phyloP scores from a whole-genome alignment of 2,113 vertebrate species.

The Hiodon alosoides region DNA sequence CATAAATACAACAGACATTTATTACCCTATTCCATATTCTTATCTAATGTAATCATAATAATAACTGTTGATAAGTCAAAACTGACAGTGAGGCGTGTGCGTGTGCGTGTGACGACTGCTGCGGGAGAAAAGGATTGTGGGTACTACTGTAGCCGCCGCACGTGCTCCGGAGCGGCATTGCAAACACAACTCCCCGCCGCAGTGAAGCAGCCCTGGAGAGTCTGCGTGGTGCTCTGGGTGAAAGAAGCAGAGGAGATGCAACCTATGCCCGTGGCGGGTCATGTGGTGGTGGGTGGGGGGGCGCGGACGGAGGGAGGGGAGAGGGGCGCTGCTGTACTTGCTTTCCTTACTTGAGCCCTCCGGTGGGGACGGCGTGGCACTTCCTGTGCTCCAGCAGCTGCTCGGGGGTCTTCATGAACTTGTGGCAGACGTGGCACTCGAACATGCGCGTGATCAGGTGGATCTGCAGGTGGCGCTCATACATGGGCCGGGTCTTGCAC shows the following conservation, averaged over 20 bases:
- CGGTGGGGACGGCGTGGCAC: constrained; percentile 96
- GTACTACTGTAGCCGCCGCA: background rate
- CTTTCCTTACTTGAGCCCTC: constrained; percentile 99
- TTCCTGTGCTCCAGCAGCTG: constrained; percentile 99
- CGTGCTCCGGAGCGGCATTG: background rate
- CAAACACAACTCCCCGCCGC: background rate
- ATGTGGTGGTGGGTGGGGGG: constrained; percentile 24
- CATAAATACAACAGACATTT: no score
- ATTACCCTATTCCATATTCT: no score
- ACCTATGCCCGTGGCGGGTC: background rate
- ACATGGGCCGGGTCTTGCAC: constrained; percentile 98
- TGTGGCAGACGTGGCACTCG: constrained; percentile 97
- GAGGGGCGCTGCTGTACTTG: constrained; percentile 85
- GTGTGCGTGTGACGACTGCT: no score
- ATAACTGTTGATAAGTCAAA: no score
- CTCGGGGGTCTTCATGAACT: constrained; percentile 98
- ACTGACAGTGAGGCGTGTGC: no score
- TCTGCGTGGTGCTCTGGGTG: background rate
- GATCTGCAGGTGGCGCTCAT: constrained; percentile 96
- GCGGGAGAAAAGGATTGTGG: constrained; percentile 3
- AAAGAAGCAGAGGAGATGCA: background rate
- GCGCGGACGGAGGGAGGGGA: constrained; percentile 24
- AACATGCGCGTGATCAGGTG: constrained; percentile 99
- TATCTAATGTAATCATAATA: no score
- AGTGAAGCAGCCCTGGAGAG: background rate